A percentile compares a stretch with the other conserved stretches of the same genome.
Conservation (phyloP, 2,113 vertebrate species). For the Bujurquina vittata region DNA sequence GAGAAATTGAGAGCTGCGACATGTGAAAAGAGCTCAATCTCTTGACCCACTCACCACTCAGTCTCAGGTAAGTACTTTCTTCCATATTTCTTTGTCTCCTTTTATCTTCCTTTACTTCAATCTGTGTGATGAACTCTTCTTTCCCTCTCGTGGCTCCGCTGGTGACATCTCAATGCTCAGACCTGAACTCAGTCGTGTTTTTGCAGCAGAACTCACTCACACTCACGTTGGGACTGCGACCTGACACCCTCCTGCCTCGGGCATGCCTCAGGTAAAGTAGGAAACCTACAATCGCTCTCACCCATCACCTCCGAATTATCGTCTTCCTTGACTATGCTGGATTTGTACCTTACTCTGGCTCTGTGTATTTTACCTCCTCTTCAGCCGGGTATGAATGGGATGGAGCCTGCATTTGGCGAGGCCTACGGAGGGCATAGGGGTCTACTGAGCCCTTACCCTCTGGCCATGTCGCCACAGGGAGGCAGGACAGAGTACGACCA, state of each 20-base stretch:
- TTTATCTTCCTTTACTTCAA: not conserved
- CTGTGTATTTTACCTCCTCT: not conserved
- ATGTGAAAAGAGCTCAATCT: conserved; percentile 62
- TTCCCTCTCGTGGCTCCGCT: not conserved
- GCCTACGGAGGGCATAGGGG: conserved; percentile 75
- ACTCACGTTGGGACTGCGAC: conserved; percentile 47
- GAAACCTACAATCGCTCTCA: not conserved
- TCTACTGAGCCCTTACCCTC: conserved; percentile 73
- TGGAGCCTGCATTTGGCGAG: conserved; percentile 83
- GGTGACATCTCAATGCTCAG: not conserved
- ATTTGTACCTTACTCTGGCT: not conserved
- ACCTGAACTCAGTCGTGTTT: not conserved
- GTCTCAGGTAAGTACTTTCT: conserved; percentile 27
- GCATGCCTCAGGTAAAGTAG: conserved; percentile 78
- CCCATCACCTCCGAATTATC: not conserved
- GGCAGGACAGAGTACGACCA: conserved; percentile 78
- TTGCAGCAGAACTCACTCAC: conserved; percentile 40
- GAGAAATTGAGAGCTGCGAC: conserved; percentile 49
- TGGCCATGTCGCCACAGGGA: conserved; percentile 77
- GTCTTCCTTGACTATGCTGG: not conserved
- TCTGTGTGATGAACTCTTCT: not conserved
- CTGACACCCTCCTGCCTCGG: conserved; percentile 66
- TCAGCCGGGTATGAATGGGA: conserved; percentile 81
- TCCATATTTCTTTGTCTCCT: not conserved
- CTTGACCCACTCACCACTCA: conserved; percentile 48